Conservation (phyloP, 1,140 invertebrate genomes). For the Drosophila repletoides region DNA sequence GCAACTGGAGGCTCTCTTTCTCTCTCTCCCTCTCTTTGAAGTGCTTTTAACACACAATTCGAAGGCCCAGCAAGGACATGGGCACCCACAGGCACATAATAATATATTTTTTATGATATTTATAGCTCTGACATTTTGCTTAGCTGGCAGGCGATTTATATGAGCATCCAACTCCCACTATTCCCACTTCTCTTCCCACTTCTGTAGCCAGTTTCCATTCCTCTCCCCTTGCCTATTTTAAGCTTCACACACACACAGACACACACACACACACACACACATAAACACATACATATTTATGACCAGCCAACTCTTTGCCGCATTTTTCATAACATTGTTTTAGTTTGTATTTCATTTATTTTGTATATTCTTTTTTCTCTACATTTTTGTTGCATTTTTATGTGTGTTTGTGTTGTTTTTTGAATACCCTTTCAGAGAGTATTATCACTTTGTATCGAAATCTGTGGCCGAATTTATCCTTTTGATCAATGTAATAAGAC, state of each 20-base stretch:
- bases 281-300: conserved; percentile 56
- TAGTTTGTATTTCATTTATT: conserved; percentile 43
- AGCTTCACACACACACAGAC: conserved; percentile 40
- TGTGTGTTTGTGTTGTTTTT: conserved; percentile 16
- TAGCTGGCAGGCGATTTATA: conserved; percentile 76
- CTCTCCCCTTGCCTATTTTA: conserved; percentile 10
- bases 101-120: conserved; percentile 72
- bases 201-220: neutral
- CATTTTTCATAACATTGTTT: conserved; percentile 49
- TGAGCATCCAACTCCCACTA: conserved; percentile 35
- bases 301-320: conserved; percentile 48
- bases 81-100: conserved; percentile 7
- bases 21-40: conserved; percentile 11
- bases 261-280: too few species aligned
- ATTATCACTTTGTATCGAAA: too few species aligned
- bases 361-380: neutral
- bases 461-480: too few species aligned
- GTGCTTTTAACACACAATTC: conserved; percentile 75
- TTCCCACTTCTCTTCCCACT: neutral
- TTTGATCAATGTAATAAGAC: too few species aligned
- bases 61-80: conserved; percentile 1
- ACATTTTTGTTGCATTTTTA: conserved; percentile 13
- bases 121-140: conserved; percentile 72
- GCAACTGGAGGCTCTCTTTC: conserved; percentile 15
- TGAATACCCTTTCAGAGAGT: too few species aligned